Percentiles rank a stretch among this genome's conserved stretches.
Conservation (phyloP, 2,113 vertebrate species). For the Saccopteryx leptura region DNA sequence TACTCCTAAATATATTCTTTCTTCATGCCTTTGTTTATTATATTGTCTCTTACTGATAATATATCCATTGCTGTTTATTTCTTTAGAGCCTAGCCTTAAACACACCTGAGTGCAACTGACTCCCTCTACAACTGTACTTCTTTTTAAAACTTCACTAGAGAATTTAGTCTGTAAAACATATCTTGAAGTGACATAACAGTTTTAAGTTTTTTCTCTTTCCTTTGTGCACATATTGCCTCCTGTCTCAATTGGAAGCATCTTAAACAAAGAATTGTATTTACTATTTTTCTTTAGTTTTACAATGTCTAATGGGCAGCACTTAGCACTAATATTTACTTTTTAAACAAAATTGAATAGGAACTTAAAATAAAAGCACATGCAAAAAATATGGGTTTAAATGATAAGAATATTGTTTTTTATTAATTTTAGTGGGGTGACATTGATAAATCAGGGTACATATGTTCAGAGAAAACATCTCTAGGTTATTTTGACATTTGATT, state of each 20-base stretch:
- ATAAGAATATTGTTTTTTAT: not conserved
- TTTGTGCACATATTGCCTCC: not conserved
- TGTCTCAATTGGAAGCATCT: not conserved
- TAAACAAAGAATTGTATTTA: not conserved
- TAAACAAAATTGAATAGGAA: not conserved
- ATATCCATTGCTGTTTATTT: not conserved
- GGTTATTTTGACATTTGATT: no score
- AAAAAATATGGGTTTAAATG: not conserved
- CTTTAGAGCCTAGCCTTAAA: not conserved
- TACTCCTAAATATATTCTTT: not conserved
- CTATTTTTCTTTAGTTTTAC: not conserved
- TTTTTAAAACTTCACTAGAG: not conserved
- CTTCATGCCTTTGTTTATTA: constrained; percentile 8
- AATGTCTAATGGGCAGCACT: not conserved
- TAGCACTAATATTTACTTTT: not conserved
- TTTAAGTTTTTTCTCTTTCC: not conserved
- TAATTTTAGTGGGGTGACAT: no score
- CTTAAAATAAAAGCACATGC: constrained; percentile 9
- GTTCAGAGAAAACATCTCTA: no score
- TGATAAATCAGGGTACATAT: no score
- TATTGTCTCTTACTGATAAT: not conserved
- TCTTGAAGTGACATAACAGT: not conserved
- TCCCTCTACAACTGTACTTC: not conserved
- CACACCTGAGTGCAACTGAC: not conserved
- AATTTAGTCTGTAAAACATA: not conserved